phyloP scores from a whole-genome alignment of 2,888 invertebrate genomes.

The Aphidius colemani region DNA sequence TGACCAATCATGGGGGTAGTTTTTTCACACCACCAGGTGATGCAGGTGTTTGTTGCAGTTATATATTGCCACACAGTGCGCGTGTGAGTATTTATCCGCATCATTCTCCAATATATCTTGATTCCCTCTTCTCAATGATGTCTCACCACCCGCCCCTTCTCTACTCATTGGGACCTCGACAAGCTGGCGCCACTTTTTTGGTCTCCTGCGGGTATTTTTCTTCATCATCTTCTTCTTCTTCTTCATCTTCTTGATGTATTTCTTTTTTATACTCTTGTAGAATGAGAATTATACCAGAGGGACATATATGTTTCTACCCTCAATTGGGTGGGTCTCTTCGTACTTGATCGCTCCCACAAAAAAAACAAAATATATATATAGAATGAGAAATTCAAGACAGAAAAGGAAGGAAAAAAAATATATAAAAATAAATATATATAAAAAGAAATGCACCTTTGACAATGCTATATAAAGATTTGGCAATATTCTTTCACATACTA shows the following conservation, averaged over 20 bases:
- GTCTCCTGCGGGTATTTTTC: conserved; percentile 20
- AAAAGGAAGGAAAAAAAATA: conserved; percentile 14
- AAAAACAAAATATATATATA: conserved; percentile 1
- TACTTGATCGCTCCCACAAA: conserved; percentile 5
- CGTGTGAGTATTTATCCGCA: conserved; percentile 25
- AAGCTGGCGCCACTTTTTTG: conserved; percentile 54
- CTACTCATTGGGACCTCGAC: conserved; percentile 37
- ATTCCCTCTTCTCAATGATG: conserved; percentile 13
- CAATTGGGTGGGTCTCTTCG: conserved; percentile 25
- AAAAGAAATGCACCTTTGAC: too few species aligned
- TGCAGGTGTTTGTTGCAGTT: conserved; percentile 17
- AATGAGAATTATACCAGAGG: neutral
- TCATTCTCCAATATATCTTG: conserved; percentile 8
- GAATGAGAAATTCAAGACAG: neutral
- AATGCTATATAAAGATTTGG: conserved; percentile 41
- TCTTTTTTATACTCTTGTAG: conserved; percentile 18
- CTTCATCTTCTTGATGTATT: conserved; percentile 28
- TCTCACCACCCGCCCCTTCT: neutral
- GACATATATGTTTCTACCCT: conserved; percentile 20
- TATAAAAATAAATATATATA: conserved; percentile 15
- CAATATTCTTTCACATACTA: conserved; percentile 58
- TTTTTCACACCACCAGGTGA: conserved; percentile 7
- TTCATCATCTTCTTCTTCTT: conserved; percentile 28
- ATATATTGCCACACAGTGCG: conserved; percentile 20
- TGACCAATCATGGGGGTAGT: conserved; percentile 7